Evolutionary conservation across 2,113 vertebrate genomes (phyloP).

Genomic region (Myotis lucifugus): DNA sequence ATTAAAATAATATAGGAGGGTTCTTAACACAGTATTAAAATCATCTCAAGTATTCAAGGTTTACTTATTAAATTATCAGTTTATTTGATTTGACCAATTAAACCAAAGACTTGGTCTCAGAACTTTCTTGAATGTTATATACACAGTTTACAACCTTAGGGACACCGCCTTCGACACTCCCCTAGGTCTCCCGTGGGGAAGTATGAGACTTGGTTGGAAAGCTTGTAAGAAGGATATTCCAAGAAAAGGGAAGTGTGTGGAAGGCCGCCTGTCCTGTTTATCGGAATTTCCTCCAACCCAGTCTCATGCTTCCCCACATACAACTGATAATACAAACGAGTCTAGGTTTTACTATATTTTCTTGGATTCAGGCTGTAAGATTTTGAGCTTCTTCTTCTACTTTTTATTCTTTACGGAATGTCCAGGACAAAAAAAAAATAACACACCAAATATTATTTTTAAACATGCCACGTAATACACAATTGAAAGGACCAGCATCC

Average conservation of each 20-base stretch:
- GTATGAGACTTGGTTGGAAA: too few species aligned
- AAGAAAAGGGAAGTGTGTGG: too few species aligned
- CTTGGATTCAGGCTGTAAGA: not conserved
- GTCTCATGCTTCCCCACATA: too few species aligned
- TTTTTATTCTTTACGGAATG: not conserved
- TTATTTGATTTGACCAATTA: not conserved
- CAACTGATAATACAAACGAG: not conserved
- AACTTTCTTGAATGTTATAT: not conserved
- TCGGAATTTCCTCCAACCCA: too few species aligned
- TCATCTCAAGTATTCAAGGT: not conserved
- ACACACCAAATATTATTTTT: not conserved
- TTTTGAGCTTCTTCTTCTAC: not conserved
- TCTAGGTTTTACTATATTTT: not conserved
- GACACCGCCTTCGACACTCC: too few species aligned
- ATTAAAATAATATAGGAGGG: not conserved
- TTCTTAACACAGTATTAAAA: not conserved
- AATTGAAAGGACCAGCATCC: not conserved
- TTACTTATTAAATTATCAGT: not conserved
- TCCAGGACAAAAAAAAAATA: not conserved
- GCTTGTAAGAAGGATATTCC: too few species aligned
- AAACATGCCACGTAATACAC: not conserved
- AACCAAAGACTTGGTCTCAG: not conserved
- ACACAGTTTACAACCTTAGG: not conserved
- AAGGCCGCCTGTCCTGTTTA: too few species aligned
- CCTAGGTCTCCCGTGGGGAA: too few species aligned